Percentiles rank a stretch among this genome's conserved stretches.
Evolutionary conservation across 2,888 invertebrate species (phyloP).

Genomic region (Alentia gelatinosa): DNA sequence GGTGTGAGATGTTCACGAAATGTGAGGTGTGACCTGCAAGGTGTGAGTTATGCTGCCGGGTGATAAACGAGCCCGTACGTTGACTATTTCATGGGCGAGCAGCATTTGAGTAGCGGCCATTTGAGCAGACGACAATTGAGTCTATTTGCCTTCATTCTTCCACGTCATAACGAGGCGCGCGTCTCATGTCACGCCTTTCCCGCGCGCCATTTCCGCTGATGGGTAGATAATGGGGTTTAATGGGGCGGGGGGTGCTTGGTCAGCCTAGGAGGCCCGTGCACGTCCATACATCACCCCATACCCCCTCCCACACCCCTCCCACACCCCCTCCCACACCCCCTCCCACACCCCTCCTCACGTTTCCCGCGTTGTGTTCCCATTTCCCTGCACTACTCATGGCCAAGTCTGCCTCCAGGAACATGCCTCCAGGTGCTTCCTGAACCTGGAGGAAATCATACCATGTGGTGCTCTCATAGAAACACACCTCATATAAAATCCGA

Average conservation of each 20-base stretch:
- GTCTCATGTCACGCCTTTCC: not conserved
- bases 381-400: not conserved
- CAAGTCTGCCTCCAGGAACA: too few species aligned
- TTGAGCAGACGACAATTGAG: not conserved
- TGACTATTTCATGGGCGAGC: not conserved
- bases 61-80: not conserved
- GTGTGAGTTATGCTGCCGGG: too few species aligned
- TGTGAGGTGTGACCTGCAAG: too few species aligned
- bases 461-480: too few species aligned
- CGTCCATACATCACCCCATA: not conserved
- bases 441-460: too few species aligned
- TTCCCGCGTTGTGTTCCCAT: too few species aligned
- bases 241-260: not conserved
- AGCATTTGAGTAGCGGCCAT: not conserved
- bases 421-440: too few species aligned
- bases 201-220: not conserved
- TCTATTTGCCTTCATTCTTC: constrained; percentile 5
- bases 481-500: too few species aligned
- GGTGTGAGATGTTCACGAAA: too few species aligned
- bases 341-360: too few species aligned
- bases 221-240: constrained; percentile 14
- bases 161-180: not conserved
- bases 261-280: not conserved
- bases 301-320: not conserved
- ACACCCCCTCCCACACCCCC: not conserved